Conservation (phyloP, 1,140 invertebrate genomes). For the Drosophila biarmipes region DNA sequence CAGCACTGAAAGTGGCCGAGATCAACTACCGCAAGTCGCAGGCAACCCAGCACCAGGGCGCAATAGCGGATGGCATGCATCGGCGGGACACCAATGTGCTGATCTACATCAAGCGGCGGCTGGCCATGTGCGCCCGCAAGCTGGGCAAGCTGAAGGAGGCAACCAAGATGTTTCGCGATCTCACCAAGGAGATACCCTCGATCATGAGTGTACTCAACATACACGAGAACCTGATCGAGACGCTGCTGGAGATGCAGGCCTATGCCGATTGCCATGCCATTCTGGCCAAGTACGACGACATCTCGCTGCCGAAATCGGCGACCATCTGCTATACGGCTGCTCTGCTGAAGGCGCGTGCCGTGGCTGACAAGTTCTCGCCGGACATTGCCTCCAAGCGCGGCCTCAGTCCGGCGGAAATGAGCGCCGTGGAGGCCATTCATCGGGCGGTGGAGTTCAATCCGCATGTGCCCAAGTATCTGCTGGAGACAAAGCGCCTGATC, state of each 20-base stretch:
- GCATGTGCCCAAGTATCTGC: constrained; percentile 98
- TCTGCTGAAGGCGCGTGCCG: constrained; percentile 95
- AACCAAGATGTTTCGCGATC: constrained; percentile 98
- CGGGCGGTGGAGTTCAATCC: constrained; percentile 99
- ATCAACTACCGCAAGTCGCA: constrained; percentile 91
- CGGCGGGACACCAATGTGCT: constrained; percentile 97
- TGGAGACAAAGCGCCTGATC: constrained; percentile 98
- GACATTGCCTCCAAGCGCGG: constrained; percentile 95
- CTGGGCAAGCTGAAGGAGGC: constrained; percentile 97
- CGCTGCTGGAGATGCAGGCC: constrained; percentile 96
- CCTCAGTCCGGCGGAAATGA: constrained; percentile 95
- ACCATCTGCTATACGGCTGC: constrained; percentile 99
- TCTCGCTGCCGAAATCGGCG: constrained; percentile 97
- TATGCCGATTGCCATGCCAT: constrained; percentile 98
- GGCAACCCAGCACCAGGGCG: constrained; percentile 91
- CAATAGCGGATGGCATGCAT: constrained; percentile 91
- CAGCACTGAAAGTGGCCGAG: constrained; percentile 95
- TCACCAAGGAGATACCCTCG: constrained; percentile 97
- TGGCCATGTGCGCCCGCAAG: constrained; percentile 98
- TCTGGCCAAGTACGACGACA: constrained; percentile 98
- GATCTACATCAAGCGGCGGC: constrained; percentile 96
- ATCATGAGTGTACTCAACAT: constrained; percentile 98
- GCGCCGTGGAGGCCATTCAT: constrained; percentile 98
- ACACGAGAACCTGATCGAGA: constrained; percentile 99
- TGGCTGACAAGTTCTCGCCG: constrained; percentile 96